Percentiles rank a stretch among this genome's conserved stretches.
Conservation (phyloP, 2,113 vertebrate genomes). For the Toxostoma redivivum region DNA sequence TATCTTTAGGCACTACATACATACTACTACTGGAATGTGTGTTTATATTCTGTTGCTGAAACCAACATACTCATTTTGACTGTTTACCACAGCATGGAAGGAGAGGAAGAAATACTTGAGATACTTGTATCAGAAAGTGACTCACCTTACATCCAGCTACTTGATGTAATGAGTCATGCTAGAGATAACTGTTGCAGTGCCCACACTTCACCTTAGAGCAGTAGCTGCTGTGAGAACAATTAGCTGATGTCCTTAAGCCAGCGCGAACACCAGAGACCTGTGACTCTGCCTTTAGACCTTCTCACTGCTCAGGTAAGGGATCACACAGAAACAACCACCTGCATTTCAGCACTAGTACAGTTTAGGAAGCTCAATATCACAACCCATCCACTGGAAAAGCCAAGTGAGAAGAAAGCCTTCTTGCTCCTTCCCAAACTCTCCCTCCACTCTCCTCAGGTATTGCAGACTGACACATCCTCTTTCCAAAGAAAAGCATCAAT, state of each 20-base stretch:
- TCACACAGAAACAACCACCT: accelerated
- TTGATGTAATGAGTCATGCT: neutral
- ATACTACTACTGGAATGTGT: neutral
- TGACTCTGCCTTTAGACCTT: neutral
- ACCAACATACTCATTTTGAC: accelerated
- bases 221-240: neutral
- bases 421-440: neutral
- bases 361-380: neutral
- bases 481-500: neutral
- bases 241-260: neutral
- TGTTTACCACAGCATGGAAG: neutral
- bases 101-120: neutral
- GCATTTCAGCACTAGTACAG: neutral
- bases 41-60: neutral
- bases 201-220: neutral
- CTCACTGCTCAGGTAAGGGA: neutral
- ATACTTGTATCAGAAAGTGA: neutral
- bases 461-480: neutral
- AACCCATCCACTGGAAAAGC: neutral
- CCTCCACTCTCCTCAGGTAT: neutral
- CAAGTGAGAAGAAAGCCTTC: neutral
- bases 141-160: neutral
- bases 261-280: accelerated
- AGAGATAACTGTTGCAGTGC: neutral
- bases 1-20: neutral